These are phyloP conservation scores for Mus musculus DNA, from an alignment of 2,113 vertebrate species.

Conservation along the genomic window GRCm39 chr10:83034501-83035000, in stretches of 20 bases:
- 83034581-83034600: too few relatives aligned
- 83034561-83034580: too few relatives aligned
- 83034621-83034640: background rate
- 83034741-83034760: background rate
- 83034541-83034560: too few relatives aligned
- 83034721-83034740: background rate
- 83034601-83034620: background rate
- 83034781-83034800: background rate
- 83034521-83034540: too few relatives aligned
- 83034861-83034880: background rate
- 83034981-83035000: background rate
- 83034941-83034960: too few relatives aligned
- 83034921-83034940: background rate
- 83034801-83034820: background rate
- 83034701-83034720: too few relatives aligned
- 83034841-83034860: background rate
- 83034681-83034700: background rate
- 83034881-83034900: background rate
- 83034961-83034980: background rate
- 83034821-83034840: background rate
- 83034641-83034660: background rate
- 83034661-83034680: background rate
- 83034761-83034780: background rate
- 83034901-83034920: background rate
- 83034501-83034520: background rate